A percentile compares a stretch with the other conserved stretches of the same genome.
These are phyloP conservation scores for Mya arenaria DNA, from an alignment of 1,140 invertebrate genomes.

Conservation along the genomic window DNA sequence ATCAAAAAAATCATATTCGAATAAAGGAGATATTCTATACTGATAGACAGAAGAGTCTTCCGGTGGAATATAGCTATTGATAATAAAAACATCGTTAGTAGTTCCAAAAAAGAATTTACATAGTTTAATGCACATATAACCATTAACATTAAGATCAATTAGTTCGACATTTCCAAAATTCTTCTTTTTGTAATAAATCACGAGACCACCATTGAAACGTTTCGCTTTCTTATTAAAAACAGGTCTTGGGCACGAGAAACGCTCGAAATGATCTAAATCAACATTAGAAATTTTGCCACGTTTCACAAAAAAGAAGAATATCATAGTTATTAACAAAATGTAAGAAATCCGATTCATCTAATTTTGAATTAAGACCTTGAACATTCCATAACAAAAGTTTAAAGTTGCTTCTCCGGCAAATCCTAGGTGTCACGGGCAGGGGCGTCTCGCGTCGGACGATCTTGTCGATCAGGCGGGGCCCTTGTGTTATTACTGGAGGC, in stretches of 20 bases:
- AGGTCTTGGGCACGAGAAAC: constrained; percentile 7
- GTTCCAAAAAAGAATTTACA: background rate
- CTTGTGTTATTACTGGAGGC: background rate
- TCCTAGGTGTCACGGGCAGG: background rate
- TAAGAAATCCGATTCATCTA: constrained; percentile 22
- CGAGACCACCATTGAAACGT: constrained; percentile 1
- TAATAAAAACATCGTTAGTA: constrained; percentile 1
- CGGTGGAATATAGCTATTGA: constrained; percentile 20
- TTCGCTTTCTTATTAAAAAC: constrained; percentile 4
- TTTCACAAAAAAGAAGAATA: background rate
- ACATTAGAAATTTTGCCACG: background rate
- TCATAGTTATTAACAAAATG: background rate
- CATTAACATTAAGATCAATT: background rate
- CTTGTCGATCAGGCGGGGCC: background rate
- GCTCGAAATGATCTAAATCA: background rate
- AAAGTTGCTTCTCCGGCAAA: background rate
- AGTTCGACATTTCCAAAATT: background rate
- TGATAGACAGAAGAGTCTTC: constrained; percentile 26
- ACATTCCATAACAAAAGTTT: background rate
- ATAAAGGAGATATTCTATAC: background rate
- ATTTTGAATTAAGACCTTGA: constrained; percentile 2
- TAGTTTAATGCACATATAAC: constrained; percentile 3
- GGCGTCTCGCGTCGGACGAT: background rate
- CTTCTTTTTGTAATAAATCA: background rate
- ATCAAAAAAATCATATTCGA: constrained; percentile 19